Evolutionary conservation across 2,888 invertebrate species (phyloP).

Genomic region (Tetragonisca angustula): DNA sequence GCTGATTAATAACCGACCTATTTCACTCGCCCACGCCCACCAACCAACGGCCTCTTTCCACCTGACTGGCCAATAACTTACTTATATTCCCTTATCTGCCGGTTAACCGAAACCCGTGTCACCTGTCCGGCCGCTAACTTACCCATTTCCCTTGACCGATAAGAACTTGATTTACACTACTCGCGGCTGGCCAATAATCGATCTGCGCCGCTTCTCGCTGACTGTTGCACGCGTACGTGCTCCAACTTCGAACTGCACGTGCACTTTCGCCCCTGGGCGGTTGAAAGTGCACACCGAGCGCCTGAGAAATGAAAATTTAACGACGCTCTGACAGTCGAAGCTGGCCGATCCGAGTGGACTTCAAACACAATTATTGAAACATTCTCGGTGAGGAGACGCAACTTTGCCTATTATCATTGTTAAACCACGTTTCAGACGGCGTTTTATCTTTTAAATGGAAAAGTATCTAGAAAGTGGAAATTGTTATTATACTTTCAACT

Average conservation of each 20-base stretch:
- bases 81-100: constrained; percentile 1
- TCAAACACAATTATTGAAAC: too few relatives aligned
- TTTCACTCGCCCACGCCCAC: neutral
- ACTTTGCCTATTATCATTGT: too few relatives aligned
- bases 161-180: neutral
- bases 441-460: too few relatives aligned
- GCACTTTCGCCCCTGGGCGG: neutral
- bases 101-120: neutral
- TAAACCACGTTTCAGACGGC: too few relatives aligned
- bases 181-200: neutral
- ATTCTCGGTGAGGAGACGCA: too few relatives aligned
- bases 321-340: too few relatives aligned
- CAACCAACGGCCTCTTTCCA: neutral
- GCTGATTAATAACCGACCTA: neutral
- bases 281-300: too few relatives aligned
- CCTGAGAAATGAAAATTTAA: too few relatives aligned
- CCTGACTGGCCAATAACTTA: neutral
- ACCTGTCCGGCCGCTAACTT: neutral
- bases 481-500: too few relatives aligned
- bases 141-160: neutral
- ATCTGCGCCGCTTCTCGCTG: neutral
- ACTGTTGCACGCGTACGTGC: too few relatives aligned
- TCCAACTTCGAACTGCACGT: neutral
- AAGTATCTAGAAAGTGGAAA: too few relatives aligned
- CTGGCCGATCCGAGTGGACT: too few relatives aligned